phyloP scores from a whole-genome alignment of 2,888 invertebrate genomes.

The Micropterix aruncella region DNA sequence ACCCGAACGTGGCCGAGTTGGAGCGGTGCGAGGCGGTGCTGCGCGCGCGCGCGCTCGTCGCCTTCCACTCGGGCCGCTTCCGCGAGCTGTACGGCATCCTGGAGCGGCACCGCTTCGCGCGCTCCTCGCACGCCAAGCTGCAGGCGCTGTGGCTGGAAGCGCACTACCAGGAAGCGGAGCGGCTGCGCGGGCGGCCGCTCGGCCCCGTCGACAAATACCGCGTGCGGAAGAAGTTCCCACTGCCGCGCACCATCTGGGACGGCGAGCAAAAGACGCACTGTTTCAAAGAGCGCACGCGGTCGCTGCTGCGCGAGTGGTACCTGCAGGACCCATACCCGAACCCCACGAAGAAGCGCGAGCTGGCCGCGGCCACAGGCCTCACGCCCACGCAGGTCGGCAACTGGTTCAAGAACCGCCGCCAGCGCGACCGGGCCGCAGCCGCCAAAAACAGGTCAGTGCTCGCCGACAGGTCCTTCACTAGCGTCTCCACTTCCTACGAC shows the following conservation, averaged over 20 bases:
- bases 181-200: slow-evolving; percentile 82
- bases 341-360: slow-evolving; percentile 88
- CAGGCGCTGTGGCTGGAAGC: slow-evolving; percentile 96
- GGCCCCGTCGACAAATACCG: slow-evolving; percentile 66
- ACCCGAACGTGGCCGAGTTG: slow-evolving; percentile 91
- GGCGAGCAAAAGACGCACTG: slow-evolving; percentile 99
- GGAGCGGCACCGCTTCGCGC: slow-evolving; percentile 89
- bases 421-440: slow-evolving; percentile 89
- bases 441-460: slow-evolving; percentile 88
- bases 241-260: slow-evolving; percentile 98
- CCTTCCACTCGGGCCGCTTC: slow-evolving; percentile 93
- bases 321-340: slow-evolving; percentile 97
- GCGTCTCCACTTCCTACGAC: slow-evolving; percentile 33
- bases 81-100: slow-evolving; percentile 93
- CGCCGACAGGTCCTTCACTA: slow-evolving; percentile 34
- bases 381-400: slow-evolving; percentile 92
- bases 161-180: slow-evolving; percentile 97
- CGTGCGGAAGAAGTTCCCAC: slow-evolving; percentile 94
- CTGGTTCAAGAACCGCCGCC: slow-evolving; percentile 98
- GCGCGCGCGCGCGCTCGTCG: slow-evolving; percentile 94
- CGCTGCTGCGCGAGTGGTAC: slow-evolving; percentile 94
- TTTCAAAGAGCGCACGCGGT: slow-evolving; percentile 94
- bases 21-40: slow-evolving; percentile 96
- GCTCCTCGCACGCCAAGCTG: slow-evolving; percentile 88
- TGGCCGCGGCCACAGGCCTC: slow-evolving; percentile 91